These are phyloP conservation scores for Cynocephalus volans DNA, from an alignment of 2,113 vertebrate genomes.

Conservation along the genomic window DNA sequence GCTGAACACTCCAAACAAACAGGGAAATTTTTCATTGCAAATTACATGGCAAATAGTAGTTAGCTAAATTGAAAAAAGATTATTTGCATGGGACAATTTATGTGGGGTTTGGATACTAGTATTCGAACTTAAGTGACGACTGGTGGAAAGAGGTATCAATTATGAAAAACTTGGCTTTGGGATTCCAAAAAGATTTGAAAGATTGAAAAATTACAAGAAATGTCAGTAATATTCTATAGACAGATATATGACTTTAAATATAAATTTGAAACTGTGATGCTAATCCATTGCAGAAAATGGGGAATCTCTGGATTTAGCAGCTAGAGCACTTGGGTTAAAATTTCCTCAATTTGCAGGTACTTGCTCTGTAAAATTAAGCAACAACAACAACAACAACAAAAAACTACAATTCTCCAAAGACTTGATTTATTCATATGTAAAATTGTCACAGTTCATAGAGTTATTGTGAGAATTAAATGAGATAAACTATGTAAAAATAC, in stretches of 20 bases:
- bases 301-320: not conserved
- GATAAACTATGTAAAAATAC: not conserved
- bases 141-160: not conserved
- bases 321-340: not conserved
- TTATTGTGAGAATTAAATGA: slow-evolving; percentile 29
- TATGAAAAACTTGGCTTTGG: not conserved
- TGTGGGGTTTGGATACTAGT: not conserved
- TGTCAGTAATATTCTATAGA: not conserved
- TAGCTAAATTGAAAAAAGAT: not conserved
- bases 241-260: not conserved
- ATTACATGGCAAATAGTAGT: not conserved
- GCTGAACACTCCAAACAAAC: not conserved
- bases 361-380: not conserved
- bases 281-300: not conserved
- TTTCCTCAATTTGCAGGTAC: not conserved
- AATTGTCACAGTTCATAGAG: not conserved
- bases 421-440: not conserved
- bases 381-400: not conserved
- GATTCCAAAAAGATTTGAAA: slow-evolving; percentile 26
- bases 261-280: not conserved
- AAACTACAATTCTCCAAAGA: not conserved
- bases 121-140: slow-evolving; percentile 37
- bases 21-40: not conserved
- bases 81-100: not conserved
- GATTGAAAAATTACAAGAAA: not conserved